Base-by-base conservation (phyloP, 2,797 vertebrate species). In the Rhabdophis nuchalis region DNA sequence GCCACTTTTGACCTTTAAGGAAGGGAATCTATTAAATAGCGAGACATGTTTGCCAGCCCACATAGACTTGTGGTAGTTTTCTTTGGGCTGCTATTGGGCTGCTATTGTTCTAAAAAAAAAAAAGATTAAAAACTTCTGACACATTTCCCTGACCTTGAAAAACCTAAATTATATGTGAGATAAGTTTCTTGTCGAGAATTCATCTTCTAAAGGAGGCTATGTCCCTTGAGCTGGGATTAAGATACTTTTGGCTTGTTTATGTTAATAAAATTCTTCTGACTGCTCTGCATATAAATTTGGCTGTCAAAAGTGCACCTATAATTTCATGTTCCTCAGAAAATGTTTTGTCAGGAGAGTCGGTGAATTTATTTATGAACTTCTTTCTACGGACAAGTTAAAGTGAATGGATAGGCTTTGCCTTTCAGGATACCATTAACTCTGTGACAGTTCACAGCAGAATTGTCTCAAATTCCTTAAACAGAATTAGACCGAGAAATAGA, bases 291-390 rank as follows among this genome's bases (percentile, higher is more conserved):
- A 95, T 96, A 95, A 95, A 96, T 96, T 96, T 96, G 91, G 93
- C 94, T 96, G 96, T 92, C 95, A 97, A 90, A 46, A n/a, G 77
- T 89, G 92, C 50, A 95, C 41, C 94, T 96, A 95, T 94, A 97
- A 96, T 97, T 96, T 96, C 94, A 95, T 93, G 90, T 95, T 96
- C 96, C 94, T 96, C 52, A 94, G 91, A 95, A 97, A 96, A 95
- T 96, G 92, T 95, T 97, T 97, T 96, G 95, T 97, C 95, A 96
- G 94, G 92, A 94, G 91, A 95, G 89, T 86, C 88, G 94, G 92
- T 93, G 89, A 93, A 93, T 96, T 96, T 96, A 96, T 95, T 95
- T 96, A 94, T 96, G 93, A 96, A 94, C 92, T 95, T 94, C 93
- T 95, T 96, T 97, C 86, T 87, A 92, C 12, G 86, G 94, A 95